Conservation (phyloP, 1,140 invertebrate species). For the Riptortus pedestris region DNA sequence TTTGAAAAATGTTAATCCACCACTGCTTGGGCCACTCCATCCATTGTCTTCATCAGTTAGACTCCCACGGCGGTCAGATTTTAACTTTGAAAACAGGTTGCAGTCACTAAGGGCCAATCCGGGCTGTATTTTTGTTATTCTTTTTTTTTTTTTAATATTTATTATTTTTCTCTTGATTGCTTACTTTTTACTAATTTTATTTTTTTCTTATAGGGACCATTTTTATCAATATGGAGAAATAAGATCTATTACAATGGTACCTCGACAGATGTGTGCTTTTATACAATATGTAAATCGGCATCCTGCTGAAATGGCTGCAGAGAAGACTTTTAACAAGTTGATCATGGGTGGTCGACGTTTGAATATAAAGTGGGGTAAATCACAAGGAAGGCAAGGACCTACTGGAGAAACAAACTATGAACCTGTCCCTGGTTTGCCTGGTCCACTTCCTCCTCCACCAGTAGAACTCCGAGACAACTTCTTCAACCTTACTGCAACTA, state of each 20-base stretch:
- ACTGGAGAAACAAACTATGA: slow-evolving; percentile 47
- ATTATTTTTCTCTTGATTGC: no score
- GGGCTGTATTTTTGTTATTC: no score
- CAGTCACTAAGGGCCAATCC: no score
- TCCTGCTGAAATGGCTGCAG: slow-evolving; percentile 86
- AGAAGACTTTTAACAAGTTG: slow-evolving; percentile 92
- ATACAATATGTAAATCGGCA: slow-evolving; percentile 86
- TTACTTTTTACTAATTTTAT: no score
- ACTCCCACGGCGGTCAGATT: no score
- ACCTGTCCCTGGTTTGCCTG: slow-evolving; percentile 77
- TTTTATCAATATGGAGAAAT: slow-evolving; percentile 99
- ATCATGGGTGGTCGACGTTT: slow-evolving; percentile 75
- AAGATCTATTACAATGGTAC: slow-evolving; percentile 79
- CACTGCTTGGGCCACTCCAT: no score
- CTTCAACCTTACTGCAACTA: slow-evolving; percentile 55
- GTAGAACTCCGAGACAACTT: slow-evolving; percentile 68
- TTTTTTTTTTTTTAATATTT: no score
- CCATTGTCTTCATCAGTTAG: no score
- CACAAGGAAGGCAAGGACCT: slow-evolving; percentile 51
- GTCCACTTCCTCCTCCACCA: slow-evolving; percentile 66
- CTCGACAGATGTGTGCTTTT: slow-evolving; percentile 93
- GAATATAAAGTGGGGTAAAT: slow-evolving; percentile 94
- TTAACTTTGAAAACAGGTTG: no score
- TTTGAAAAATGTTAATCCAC: no score
- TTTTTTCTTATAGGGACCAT: slow-evolving; percentile 70